These are phyloP conservation scores for Salvelinus sp. DNA, from an alignment of 2,113 vertebrate genomes.

Conservation along the genomic window DNA sequence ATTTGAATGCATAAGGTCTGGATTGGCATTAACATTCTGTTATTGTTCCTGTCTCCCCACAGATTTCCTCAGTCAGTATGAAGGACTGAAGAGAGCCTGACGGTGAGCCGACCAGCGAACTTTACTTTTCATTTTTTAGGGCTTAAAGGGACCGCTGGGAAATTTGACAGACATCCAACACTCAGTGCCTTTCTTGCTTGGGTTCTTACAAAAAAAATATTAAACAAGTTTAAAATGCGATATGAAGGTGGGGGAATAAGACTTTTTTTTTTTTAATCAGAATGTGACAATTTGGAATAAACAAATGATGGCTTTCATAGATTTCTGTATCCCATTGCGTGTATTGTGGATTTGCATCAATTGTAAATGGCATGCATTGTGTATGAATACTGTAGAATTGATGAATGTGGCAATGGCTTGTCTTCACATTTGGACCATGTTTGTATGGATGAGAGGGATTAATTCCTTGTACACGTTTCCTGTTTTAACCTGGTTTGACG, in stretches of 20 bases:
- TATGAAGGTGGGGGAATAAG: neutral
- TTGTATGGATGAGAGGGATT: neutral
- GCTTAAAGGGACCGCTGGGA: slow-evolving; percentile 2
- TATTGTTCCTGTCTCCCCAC: neutral
- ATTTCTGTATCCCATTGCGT: slow-evolving; percentile 16
- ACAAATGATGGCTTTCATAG: slow-evolving; percentile 6
- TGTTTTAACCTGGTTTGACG: too few species aligned
- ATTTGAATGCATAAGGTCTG: too few species aligned
- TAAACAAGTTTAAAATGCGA: neutral
- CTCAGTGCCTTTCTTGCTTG: slow-evolving; percentile 10
- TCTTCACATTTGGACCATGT: slow-evolving; percentile 20
- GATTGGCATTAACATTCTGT: neutral
- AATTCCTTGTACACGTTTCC: slow-evolving; percentile 9
- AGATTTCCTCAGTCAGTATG: neutral
- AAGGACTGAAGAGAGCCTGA: neutral
- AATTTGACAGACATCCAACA: neutral
- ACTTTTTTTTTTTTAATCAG: neutral
- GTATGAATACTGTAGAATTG: slow-evolving; percentile 20
- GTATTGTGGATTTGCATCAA: slow-evolving; percentile 16
- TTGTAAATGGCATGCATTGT: slow-evolving; percentile 6
- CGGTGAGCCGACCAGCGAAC: neutral
- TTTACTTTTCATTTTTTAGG: slow-evolving; percentile 2
- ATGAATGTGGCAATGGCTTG: slow-evolving; percentile 8
- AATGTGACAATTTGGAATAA: neutral
- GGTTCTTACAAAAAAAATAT: neutral